Evolutionary conservation across 2,113 vertebrate genomes (phyloP), one percentile per base, ranked within the genome.

Genomic region (Trogon melanurus): DNA sequence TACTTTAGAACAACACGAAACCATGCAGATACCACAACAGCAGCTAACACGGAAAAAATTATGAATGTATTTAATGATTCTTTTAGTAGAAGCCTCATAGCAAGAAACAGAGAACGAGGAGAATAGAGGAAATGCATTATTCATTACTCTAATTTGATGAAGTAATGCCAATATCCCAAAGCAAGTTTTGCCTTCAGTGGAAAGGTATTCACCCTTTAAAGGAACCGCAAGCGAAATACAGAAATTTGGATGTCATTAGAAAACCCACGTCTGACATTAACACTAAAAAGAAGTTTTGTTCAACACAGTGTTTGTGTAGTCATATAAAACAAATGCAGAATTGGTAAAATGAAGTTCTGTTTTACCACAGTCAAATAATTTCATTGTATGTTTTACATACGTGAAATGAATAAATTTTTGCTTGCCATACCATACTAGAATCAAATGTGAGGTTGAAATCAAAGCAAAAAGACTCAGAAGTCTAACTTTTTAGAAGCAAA

Each of bases 1-100:
- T 91, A 91, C 20, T 92, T 87, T 15, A 89, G 57, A 91, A 85
- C 14, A 73, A 89, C 89, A 16, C 20, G 75, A 91, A 94, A 57
- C 34, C 93, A 91, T 78, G 89, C 53, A 89, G n/a, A 54, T 48
- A 76, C 4, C 36, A 62, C 13, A 76, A 71, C 6, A 90, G 32
- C n/a, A 86, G 56, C 38, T 74, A 83, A 20, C 8, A 86, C 91
- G 11, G 21, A 65, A 66, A 73, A 74, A 41, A 25, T 13, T 25
- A 30, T 0, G 2, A 30, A 64, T n/a, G 8, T 58, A 58, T 16
- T 53, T 45, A 47, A 16, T 3, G 5, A 83, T 85, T 86, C 19
- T 60, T 82, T 71, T 47, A 74, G 26, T 54, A 80, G 47, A 79
- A 81, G 50, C n/a, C 65, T 81, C 45, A 62, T 3, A 87, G 58